Evolutionary conservation across 2,888 invertebrate genomes (phyloP).

Genomic region (Caenorhabditis angaria): DNA sequence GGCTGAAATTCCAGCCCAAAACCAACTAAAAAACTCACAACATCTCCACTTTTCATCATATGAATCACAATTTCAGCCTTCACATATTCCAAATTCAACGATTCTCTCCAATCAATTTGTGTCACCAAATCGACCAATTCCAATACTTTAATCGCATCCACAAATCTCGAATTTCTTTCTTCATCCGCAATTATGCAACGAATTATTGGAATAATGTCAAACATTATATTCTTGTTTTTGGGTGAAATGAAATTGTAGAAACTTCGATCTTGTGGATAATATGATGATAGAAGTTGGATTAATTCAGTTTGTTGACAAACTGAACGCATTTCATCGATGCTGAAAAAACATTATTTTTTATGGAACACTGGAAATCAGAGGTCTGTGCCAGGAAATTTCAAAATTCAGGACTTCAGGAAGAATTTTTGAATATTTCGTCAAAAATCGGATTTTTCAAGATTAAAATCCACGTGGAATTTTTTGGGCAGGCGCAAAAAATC

Average conservation of each 20-base stretch:
- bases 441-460: too few species aligned
- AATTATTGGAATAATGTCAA: conserved; percentile 25
- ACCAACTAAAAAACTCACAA: background rate
- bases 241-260: conserved; percentile 22
- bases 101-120: background rate
- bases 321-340: conserved; percentile 44
- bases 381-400: too few species aligned
- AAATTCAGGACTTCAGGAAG: too few species aligned
- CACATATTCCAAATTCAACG: conserved; percentile 19
- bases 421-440: too few species aligned
- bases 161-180: conserved; percentile 27
- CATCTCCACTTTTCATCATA: conserved; percentile 25
- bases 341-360: conserved; percentile 13
- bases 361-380: too few species aligned
- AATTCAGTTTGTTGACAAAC: conserved; percentile 54
- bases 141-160: conserved; percentile 29
- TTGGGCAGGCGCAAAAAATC: too few species aligned
- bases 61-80: conserved; percentile 24
- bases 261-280: conserved; percentile 21
- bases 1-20: too few species aligned
- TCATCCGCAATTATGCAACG: conserved; percentile 30
- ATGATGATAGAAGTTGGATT: conserved; percentile 41
- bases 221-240: background rate
- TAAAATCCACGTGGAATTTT: too few species aligned
- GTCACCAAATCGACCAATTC: conserved; percentile 23